Evolutionary conservation across 2,888 invertebrate genomes (phyloP).

Genomic region (Stenoptilia bipunctidactyla): DNA sequence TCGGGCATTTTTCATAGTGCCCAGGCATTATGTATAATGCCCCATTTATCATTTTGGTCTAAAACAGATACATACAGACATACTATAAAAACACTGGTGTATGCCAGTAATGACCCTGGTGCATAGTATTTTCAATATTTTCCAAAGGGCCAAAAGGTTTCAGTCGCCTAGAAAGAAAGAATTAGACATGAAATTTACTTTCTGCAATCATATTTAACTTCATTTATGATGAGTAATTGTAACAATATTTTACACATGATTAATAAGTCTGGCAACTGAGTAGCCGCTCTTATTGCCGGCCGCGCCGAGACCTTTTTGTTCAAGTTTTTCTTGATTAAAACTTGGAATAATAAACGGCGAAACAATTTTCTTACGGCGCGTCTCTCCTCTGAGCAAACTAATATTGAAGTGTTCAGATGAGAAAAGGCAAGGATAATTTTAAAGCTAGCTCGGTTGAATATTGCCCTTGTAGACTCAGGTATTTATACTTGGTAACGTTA

Average conservation of each 20-base stretch:
- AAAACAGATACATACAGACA: no score
- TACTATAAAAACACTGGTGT: no score
- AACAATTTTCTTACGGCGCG: constrained; percentile 47
- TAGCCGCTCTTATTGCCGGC: constrained; percentile 30
- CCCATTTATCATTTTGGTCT: no score
- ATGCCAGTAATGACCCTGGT: no score
- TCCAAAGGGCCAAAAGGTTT: no score
- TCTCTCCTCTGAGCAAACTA: constrained; percentile 36
- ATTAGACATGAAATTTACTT: no score
- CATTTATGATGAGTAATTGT: no score
- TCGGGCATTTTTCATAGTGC: no score
- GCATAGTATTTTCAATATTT: no score
- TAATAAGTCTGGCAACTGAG: constrained; percentile 30
- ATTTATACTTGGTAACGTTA: not conserved
- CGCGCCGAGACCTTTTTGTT: constrained; percentile 32
- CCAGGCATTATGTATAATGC: no score
- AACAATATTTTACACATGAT: constrained; percentile 42
- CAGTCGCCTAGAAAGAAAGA: no score
- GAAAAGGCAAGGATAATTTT: constrained; percentile 7
- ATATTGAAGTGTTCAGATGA: constrained; percentile 43
- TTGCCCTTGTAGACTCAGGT: not conserved
- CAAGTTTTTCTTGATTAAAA: constrained; percentile 62
- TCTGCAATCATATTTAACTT: no score
- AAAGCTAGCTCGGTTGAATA: not conserved
- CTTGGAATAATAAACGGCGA: constrained; percentile 60